Conservation (phyloP, 2,888 invertebrate species). For the Craniophora ligustri region DNA sequence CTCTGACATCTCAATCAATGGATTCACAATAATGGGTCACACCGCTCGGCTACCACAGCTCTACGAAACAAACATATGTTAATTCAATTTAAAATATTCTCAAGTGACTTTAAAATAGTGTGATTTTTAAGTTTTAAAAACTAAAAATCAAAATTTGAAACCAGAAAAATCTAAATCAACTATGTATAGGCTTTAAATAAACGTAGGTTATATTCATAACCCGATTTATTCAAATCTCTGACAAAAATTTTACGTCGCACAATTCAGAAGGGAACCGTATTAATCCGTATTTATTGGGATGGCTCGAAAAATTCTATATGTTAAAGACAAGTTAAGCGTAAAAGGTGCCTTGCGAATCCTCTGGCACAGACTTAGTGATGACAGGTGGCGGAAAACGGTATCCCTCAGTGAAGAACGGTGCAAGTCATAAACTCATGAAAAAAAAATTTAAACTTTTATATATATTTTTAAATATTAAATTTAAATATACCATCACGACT, state of each 20-base stretch:
- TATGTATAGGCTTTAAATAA: background rate
- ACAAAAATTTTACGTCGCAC: constrained; percentile 12
- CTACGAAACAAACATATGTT: too few species aligned
- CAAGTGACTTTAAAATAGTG: too few species aligned
- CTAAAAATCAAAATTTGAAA: background rate
- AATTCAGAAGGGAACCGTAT: constrained; percentile 12
- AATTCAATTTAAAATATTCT: too few species aligned
- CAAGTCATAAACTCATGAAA: constrained; percentile 44
- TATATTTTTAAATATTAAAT: too few species aligned
- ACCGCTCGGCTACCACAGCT: too few species aligned
- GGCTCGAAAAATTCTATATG: constrained; percentile 65
- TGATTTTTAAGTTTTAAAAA: too few species aligned
- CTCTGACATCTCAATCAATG: too few species aligned
- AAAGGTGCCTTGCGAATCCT: constrained; percentile 66
- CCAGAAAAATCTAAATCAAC: background rate
- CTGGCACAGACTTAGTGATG: constrained; percentile 53
- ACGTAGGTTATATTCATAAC: constrained; percentile 17
- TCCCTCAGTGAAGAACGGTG: constrained; percentile 35
- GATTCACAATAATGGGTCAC: too few species aligned
- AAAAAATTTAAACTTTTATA: background rate
- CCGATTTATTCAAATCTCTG: constrained; percentile 39
- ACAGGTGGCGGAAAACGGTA: constrained; percentile 58
- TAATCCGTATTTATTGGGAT: constrained; percentile 35
- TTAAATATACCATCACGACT: too few species aligned
- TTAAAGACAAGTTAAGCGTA: constrained; percentile 72